Base-by-base conservation (phyloP, 2,888 invertebrate genomes). In the Lutraria lutraria region DNA sequence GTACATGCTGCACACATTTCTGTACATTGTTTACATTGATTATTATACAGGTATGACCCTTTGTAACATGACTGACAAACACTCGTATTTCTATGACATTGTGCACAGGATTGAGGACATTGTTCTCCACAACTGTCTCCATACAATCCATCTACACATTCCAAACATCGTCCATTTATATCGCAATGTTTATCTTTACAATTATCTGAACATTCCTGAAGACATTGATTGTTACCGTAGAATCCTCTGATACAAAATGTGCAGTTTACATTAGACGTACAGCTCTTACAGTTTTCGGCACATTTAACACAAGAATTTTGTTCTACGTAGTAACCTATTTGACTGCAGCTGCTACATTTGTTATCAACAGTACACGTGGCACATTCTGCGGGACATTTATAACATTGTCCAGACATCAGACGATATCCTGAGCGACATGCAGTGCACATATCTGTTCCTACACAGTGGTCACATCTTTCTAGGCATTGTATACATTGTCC, bases 281-380 rank as follows among this genome's bases (percentile, higher is more conserved):
- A 83, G 0, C 19, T 34, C 25, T 21, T 6, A 63, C 83, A 83
- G 10, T 83, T 34, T 16, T 63, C 43, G 0, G 34, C 19, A 83
- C 83, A 83, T 72, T 72, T 31, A 12, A 72, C 72, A 72, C 72
- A 72, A 8, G 13, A 12, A n/a, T n/a, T n/a, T n/a, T n/a, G n/a
- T n/a, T n/a, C n/a, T n/a, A n/a, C n/a, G n/a, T n/a, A n/a, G n/a
- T 72, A 31, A 72, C 31, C 29, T 29, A 12, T 0, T 31, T 72
- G n/a, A 15, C 10, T 29, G 15, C 72, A 72, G 29, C 31, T 16
- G n/a, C n/a, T n/a, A n/a, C n/a, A n/a, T n/a, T n/a, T n/a, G n/a
- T n/a, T n/a, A n/a, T n/a, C n/a, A n/a, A n/a, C n/a, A n/a, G n/a
- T n/a, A n/a, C n/a, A n/a, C n/a, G n/a, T n/a, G n/a, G n/a, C n/a